Evolutionary conservation across 1,140 invertebrate genomes (phyloP).

Genomic region (Palaemon carinicauda): DNA sequence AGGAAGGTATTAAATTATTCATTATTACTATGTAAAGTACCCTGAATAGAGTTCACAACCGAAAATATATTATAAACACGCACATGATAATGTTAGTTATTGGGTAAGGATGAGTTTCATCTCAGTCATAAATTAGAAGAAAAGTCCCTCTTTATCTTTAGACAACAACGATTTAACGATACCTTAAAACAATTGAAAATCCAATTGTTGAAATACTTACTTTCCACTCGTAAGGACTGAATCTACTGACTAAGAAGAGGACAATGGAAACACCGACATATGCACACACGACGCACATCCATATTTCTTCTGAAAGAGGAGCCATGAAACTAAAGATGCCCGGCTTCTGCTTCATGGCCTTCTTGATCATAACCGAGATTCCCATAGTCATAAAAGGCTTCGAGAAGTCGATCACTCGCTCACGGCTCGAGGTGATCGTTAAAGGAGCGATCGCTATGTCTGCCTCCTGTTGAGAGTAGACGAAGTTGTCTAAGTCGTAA

Average conservation of each 20-base stretch:
- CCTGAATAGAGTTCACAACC: too few relatives aligned
- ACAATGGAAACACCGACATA: constrained; percentile 97
- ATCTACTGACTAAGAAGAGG: constrained; percentile 91
- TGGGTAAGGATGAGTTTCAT: too few relatives aligned
- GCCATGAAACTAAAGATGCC: constrained; percentile 95
- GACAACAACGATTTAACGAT: too few relatives aligned
- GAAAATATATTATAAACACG: too few relatives aligned
- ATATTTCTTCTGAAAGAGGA: constrained; percentile 96
- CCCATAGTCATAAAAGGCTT: constrained; percentile 98
- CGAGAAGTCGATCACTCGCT: constrained; percentile 92
- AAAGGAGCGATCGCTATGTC: constrained; percentile 96
- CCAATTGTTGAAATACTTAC: constrained; percentile 60
- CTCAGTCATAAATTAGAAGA: too few relatives aligned
- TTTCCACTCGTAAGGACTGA: constrained; percentile 95
- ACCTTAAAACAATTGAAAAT: too few relatives aligned
- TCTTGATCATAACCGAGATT: constrained; percentile 97
- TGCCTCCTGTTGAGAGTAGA: constrained; percentile 86
- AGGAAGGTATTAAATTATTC: too few relatives aligned
- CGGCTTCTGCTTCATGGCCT: constrained; percentile 90
- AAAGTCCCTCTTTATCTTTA: too few relatives aligned
- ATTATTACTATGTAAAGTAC: too few relatives aligned
- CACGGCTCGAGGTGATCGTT: constrained; percentile 92
- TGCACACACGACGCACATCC: constrained; percentile 95
- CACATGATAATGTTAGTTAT: too few relatives aligned
- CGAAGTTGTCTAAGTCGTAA: too few relatives aligned